Percentiles rank a stretch among this genome's conserved stretches.
Evolutionary conservation across 2,113 vertebrate species (phyloP).

Genomic region (Carassius gibelio): DNA sequence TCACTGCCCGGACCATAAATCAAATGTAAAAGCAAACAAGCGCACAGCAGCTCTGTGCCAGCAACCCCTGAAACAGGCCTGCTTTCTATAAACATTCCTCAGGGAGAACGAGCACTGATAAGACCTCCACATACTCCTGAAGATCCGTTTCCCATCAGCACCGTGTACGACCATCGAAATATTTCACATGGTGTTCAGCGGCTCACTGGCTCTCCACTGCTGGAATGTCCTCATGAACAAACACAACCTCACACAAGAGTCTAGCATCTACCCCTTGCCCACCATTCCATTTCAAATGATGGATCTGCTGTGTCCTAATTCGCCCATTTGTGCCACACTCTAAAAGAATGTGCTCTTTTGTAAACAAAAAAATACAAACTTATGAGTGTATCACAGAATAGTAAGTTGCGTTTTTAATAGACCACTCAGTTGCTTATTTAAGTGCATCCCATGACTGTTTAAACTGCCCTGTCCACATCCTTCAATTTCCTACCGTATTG

Average conservation of each 20-base stretch:
- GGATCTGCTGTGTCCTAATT: not conserved
- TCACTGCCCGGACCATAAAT: conserved; percentile 64
- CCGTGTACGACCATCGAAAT: conserved; percentile 54
- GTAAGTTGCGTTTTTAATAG: not conserved
- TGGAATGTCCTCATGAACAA: conserved; percentile 38
- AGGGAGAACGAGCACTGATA: conserved; percentile 66
- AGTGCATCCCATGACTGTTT: not conserved
- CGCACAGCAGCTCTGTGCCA: conserved; percentile 61
- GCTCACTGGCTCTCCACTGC: not conserved
- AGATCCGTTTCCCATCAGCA: conserved; percentile 43
- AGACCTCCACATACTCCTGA: conserved; percentile 50
- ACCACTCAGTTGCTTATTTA: too few relatives aligned
- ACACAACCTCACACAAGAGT: not conserved
- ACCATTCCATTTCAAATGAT: not conserved
- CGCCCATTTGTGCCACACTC: not conserved
- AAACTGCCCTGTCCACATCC: not conserved
- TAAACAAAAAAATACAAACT: not conserved
- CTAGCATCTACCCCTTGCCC: not conserved
- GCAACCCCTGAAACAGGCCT: conserved; percentile 64
- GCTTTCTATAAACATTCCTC: conserved; percentile 73
- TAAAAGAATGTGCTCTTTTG: not conserved
- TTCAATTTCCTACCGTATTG: not conserved
- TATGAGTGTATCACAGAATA: not conserved
- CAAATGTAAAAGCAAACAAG: conserved; percentile 69
- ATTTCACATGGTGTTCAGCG: conserved; percentile 64